Conservation (phyloP, 92 coral and sea anemone species). For the Epizoanthus ramosus region DNA sequence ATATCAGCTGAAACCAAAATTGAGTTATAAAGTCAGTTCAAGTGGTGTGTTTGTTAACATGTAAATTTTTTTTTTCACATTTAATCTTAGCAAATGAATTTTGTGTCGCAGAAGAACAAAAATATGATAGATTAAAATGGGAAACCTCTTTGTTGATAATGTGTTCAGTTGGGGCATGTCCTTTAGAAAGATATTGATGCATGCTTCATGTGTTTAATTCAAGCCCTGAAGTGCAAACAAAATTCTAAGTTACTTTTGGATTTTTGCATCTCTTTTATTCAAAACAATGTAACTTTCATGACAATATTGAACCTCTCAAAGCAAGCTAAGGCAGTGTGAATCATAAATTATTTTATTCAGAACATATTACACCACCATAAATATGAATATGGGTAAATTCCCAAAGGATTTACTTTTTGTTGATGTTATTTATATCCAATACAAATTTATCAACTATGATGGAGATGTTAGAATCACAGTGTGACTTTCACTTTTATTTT, state of each 20-base stretch:
- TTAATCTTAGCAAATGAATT: background rate
- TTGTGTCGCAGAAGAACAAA: background rate
- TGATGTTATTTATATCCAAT: too few species aligned
- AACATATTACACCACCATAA: background rate
- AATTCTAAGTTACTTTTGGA: background rate
- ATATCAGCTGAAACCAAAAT: background rate
- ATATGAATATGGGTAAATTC: background rate
- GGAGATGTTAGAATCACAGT: too few species aligned
- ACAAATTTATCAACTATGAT: too few species aligned
- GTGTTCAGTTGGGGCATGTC: conserved; percentile 26
- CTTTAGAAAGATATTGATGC: background rate
- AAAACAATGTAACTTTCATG: background rate
- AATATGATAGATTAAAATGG: background rate
- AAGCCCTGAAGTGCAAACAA: background rate
- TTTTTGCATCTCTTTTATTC: background rate
- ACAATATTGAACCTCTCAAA: background rate
- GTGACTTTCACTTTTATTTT: too few species aligned
- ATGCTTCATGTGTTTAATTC: background rate
- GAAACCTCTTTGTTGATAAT: background rate
- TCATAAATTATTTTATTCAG: background rate
- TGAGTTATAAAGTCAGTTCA: too few species aligned
- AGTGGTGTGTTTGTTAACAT: background rate
- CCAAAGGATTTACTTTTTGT: background rate
- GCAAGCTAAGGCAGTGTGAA: background rate
- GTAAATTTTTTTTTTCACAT: background rate